phyloP scores from a whole-genome alignment of 2,113 vertebrate species.

The Enhydra lutris region DNA sequence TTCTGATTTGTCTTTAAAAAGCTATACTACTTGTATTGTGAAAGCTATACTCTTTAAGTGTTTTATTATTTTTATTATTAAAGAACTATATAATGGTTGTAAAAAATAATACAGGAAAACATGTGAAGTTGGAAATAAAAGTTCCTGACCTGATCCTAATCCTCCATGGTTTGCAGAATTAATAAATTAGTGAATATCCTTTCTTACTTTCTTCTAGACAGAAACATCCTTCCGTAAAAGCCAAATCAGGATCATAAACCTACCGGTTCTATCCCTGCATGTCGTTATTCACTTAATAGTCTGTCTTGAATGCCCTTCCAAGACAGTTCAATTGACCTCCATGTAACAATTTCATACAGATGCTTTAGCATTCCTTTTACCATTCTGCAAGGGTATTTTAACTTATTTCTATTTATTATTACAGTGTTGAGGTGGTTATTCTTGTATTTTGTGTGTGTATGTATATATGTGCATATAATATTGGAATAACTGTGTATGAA shows the following conservation, averaged over 20 bases:
- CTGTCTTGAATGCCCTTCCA: background rate
- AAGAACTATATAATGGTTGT: background rate
- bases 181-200: background rate
- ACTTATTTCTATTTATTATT: background rate
- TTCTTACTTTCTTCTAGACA: background rate
- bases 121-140: background rate
- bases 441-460: background rate
- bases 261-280: no score
- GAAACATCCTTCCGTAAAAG: background rate
- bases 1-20: background rate
- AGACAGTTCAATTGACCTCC: background rate
- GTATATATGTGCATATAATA: background rate
- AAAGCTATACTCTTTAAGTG: background rate
- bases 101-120: background rate
- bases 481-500: background rate
- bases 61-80: conserved; percentile 9
- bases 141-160: background rate
- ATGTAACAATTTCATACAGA: background rate
- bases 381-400: background rate
- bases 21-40: background rate
- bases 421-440: background rate
- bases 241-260: background rate
- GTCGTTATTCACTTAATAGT: background rate
- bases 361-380: background rate
- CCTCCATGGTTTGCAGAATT: background rate